Evolutionary conservation across 2,113 vertebrate species (phyloP), one percentile per base, ranked within the genome.

Genomic region (Arizona elegans): DNA sequence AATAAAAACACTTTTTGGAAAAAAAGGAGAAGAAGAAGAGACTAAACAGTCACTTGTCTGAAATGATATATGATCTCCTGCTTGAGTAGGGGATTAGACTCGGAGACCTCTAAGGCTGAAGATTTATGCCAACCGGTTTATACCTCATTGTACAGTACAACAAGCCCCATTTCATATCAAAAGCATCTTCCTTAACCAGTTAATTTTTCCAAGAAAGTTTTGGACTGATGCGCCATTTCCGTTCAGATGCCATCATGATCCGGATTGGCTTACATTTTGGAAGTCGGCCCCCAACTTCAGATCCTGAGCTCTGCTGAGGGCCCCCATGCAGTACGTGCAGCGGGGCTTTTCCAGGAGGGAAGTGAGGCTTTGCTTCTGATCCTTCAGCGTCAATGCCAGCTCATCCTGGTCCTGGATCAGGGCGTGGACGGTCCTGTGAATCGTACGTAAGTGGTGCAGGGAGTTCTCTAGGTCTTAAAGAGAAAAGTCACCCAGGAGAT

Each of bases 401-500:
- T 95, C 90, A 0, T 50, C 93, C 92, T 95, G 93, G 0, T 93
- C 93, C 10, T 81, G 81, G 0, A 91, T 96, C 95, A 97, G 93
- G 19, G 86, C 86, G 85, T 92, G 56, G 26, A 9, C 24, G 0
- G 94, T 96, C 94, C 56, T 24, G 43, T 97, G 93, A 21, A 96
- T 8, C 1, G 87, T 95, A 94, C 91, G 95, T 87, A 97, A 95
- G 95, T 96, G 96, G 91, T 94, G 94, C 95, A 94, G 94, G 56
- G 96, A 95, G 94, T 38, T 95, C 97, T 94, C 95, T 87, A 97
- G 95, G 92, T 97, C 97, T 97, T 95, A 96, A 96, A 97, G 95
- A 96, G 93, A 94, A 95, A 96, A 91, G 62, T 93, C 93, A 93
- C 65, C 92, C 94, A 9, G 29, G 96, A 81, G 93, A 81, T 93